Conservation (phyloP, 1,140 invertebrate genomes). For the Zaprionus lachaisei region DNA sequence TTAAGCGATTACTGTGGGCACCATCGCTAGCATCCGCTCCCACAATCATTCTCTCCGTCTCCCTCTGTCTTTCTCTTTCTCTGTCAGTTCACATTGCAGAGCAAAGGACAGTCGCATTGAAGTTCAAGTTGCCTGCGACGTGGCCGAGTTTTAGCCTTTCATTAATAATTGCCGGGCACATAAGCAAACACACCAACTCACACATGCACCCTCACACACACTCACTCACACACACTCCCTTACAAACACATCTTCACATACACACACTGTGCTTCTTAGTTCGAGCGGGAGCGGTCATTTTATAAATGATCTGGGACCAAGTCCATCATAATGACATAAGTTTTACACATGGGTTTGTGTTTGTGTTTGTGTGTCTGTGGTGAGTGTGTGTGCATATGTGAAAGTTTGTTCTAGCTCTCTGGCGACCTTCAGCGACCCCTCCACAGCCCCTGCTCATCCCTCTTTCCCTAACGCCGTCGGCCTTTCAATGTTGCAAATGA, state of each 20-base stretch:
- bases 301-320: slow-evolving; percentile 61
- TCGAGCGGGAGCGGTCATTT: slow-evolving; percentile 37
- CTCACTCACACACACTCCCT: background rate
- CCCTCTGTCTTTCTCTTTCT: background rate
- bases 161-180: slow-evolving; percentile 69
- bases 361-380: slow-evolving; percentile 6
- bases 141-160: slow-evolving; percentile 49
- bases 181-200: slow-evolving; percentile 11
- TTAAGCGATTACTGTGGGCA: background rate
- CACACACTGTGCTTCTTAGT: background rate
- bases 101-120: slow-evolving; percentile 15
- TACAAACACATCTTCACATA: background rate
- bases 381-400: slow-evolving; percentile 32
- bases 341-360: slow-evolving; percentile 30
- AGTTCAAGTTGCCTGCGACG: slow-evolving; percentile 6
- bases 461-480: background rate
- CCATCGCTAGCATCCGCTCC: background rate
- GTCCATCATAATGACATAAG: slow-evolving; percentile 75
- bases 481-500: slow-evolving; percentile 76
- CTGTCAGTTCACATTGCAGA: background rate
- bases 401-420: slow-evolving; percentile 12
- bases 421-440: background rate
- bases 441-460: background rate
- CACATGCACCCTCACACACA: background rate
- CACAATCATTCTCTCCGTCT: too few relatives aligned